phyloP scores from a whole-genome alignment of 2,113 vertebrate species.

The Dascyllus trimaculatus region DNA sequence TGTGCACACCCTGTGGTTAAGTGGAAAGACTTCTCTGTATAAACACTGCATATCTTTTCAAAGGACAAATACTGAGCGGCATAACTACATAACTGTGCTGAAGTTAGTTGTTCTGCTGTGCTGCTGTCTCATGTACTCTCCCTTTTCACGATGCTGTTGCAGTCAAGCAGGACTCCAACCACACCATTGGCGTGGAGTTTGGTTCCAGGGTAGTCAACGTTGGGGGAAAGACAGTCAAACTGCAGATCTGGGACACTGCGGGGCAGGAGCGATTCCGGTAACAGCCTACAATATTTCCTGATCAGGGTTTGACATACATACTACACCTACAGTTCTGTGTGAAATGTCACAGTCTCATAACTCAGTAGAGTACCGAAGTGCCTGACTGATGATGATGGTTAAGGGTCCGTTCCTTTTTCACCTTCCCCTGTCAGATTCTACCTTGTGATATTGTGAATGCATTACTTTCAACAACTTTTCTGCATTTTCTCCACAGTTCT shows the following conservation, averaged over 20 bases:
- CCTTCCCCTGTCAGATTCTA: background rate
- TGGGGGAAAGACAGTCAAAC: constrained; percentile 93
- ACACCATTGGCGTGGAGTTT: constrained; percentile 96
- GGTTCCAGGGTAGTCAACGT: constrained; percentile 94
- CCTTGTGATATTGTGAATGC: background rate
- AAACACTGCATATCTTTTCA: too few species aligned
- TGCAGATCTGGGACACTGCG: constrained; percentile 96
- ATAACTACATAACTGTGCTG: background rate
- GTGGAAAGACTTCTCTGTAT: too few species aligned
- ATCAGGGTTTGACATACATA: background rate
- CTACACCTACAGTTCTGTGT: too few species aligned
- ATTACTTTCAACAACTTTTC: constrained; percentile 1
- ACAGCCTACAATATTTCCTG: background rate
- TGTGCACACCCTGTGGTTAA: background rate
- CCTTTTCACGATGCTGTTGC: background rate
- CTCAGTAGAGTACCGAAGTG: background rate
- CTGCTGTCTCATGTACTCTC: background rate
- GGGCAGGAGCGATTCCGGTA: constrained; percentile 95
- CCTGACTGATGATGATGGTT: constrained; percentile 8
- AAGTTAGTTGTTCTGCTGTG: too few species aligned
- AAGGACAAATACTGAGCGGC: background rate
- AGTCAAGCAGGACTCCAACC: constrained; percentile 97
- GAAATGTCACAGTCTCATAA: background rate
- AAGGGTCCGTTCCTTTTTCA: background rate
- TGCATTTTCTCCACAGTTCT: constrained; percentile 80